A percentile compares a stretch with the other conserved stretches of the same genome.
Conservation (phyloP, 2,888 invertebrate genomes). For the Troides oblongomaculatus region DNA sequence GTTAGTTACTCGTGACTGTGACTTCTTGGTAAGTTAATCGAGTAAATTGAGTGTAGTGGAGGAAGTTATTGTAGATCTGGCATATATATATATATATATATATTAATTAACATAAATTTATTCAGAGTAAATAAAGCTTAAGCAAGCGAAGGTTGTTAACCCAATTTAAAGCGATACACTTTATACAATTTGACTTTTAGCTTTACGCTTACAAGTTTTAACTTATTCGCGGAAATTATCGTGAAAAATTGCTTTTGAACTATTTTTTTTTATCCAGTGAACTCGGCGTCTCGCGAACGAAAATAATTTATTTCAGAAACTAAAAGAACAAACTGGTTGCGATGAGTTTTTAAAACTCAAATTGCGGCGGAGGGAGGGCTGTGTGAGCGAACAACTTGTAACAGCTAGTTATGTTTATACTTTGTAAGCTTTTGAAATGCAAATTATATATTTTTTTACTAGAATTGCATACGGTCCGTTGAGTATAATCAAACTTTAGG, state of each 20-base stretch:
- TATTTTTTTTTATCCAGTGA: conserved; percentile 4
- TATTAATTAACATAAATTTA: no score
- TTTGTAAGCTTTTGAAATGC: conserved; percentile 12
- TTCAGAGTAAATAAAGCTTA: no score
- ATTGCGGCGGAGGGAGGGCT: conserved; percentile 20
- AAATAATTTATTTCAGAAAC: conserved; percentile 21
- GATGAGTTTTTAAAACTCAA: conserved; percentile 28
- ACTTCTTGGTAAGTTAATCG: no score
- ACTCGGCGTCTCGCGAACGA: conserved; percentile 13
- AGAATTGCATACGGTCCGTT: not conserved
- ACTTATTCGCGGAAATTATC: conserved; percentile 7
- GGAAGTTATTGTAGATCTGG: no score
- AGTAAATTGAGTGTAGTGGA: no score
- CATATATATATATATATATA: no score
- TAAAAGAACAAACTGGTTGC: conserved; percentile 19
- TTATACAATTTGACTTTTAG: not conserved
- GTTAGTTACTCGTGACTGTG: no score
- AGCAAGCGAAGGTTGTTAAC: not conserved
- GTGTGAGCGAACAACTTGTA: conserved; percentile 19
- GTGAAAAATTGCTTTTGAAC: conserved; percentile 22
- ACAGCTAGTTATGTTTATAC: conserved; percentile 25
- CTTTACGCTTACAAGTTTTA: conserved; percentile 6
- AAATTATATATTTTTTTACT: conserved; percentile 2
- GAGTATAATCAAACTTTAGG: no score
- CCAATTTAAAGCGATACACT: not conserved